Conservation (phyloP, 2,888 invertebrate species). For the Eulithis testata region DNA sequence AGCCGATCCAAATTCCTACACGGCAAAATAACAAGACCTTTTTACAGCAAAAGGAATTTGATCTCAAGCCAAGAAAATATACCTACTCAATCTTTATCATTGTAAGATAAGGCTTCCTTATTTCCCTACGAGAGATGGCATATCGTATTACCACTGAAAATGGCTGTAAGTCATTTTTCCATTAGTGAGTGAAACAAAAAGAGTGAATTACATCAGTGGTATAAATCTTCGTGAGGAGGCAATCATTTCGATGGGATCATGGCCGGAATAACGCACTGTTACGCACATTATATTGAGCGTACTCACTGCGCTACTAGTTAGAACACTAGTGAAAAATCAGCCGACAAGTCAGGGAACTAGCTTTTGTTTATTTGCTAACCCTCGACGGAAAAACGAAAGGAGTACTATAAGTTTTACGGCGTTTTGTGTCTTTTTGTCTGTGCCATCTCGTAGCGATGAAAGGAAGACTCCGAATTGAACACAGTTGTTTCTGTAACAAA, state of each 20-base stretch:
- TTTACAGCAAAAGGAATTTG: constrained; percentile 20
- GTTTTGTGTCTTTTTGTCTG: too few relatives aligned
- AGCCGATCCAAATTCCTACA: constrained; percentile 4
- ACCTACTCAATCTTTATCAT: constrained; percentile 31
- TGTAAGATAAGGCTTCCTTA: constrained; percentile 24
- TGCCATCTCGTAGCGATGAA: too few relatives aligned
- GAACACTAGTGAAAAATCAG: background rate
- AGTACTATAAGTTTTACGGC: too few relatives aligned
- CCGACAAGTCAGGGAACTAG: too few relatives aligned
- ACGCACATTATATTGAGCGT: constrained; percentile 58
- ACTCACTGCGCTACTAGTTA: constrained; percentile 45
- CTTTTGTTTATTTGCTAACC: too few relatives aligned
- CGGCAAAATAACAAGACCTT: constrained; percentile 11
- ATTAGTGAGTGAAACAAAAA: constrained; percentile 38
- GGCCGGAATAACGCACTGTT: constrained; percentile 61
- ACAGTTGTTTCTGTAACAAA: too few relatives aligned
- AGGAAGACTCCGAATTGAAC: too few relatives aligned
- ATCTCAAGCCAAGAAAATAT: constrained; percentile 24
- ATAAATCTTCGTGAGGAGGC: constrained; percentile 73
- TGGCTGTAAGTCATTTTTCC: constrained; percentile 37
- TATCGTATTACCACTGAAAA: constrained; percentile 26
- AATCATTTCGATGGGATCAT: constrained; percentile 75
- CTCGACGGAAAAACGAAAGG: too few relatives aligned
- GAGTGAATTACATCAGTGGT: constrained; percentile 60
- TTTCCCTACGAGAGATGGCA: constrained; percentile 31